A percentile compares a stretch with the other conserved stretches of the same genome.
phyloP scores from a whole-genome alignment of 2,797 vertebrate genomes.

The Anguilla anguilla region DNA sequence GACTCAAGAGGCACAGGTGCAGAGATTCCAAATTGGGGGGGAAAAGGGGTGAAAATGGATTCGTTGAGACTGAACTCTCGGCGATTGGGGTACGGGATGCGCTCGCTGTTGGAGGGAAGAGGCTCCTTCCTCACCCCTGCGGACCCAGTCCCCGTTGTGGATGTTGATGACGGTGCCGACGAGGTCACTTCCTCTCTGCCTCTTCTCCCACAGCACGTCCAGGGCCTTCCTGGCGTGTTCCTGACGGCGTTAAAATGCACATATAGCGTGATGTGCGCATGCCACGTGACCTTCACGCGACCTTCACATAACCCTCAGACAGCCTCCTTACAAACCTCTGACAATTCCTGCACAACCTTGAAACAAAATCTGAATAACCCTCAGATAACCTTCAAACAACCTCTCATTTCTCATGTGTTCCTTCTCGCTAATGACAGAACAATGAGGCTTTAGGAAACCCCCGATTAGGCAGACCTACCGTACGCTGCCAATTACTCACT shows the following conservation, averaged over 20 bases:
- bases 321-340: not conserved
- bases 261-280: not conserved
- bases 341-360: not conserved
- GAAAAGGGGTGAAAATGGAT: too few relatives aligned
- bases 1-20: too few relatives aligned
- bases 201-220: constrained; percentile 81
- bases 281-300: not conserved
- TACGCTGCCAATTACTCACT: not conserved
- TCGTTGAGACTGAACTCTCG: too few relatives aligned
- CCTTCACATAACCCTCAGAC: not conserved
- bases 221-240: constrained; percentile 76
- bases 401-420: not conserved
- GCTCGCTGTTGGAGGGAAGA: not conserved
- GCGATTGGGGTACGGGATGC: too few relatives aligned
- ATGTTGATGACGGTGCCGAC: constrained; percentile 84
- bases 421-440: not conserved
- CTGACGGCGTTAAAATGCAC: constrained; percentile 47
- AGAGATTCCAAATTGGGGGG: too few relatives aligned
- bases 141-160: constrained; percentile 82
- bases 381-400: not conserved
- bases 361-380: not conserved
- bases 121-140: constrained; percentile 68
- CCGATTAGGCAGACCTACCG: not conserved
- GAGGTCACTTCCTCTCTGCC: constrained; percentile 80
- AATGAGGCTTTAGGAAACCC: not conserved